Evolutionary conservation across 2,797 vertebrate genomes (phyloP).

Genomic region (Oophaga sylvatica): DNA sequence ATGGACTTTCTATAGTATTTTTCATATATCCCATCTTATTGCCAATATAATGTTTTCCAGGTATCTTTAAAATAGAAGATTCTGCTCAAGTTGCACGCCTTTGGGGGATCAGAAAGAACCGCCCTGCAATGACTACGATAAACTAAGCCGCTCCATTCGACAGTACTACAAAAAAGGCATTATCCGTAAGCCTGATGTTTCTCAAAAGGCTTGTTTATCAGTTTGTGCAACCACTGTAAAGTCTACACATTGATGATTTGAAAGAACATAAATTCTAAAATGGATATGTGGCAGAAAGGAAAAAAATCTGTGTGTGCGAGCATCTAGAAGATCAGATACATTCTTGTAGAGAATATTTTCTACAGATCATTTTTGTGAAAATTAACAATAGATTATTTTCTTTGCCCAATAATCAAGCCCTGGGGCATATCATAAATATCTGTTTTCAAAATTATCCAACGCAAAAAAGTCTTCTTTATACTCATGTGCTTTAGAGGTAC

Average conservation of each 20-base stretch:
- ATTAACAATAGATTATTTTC: not conserved
- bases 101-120: constrained; percentile 96
- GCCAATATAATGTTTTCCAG: constrained; percentile 68
- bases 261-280: not conserved
- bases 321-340: not conserved
- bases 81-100: constrained; percentile 95
- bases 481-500: constrained; percentile 32
- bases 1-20: not conserved
- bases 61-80: constrained; percentile 98
- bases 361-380: constrained; percentile 17
- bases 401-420: constrained; percentile 17
- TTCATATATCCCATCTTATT: not conserved
- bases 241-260: not conserved
- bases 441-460: constrained; percentile 7
- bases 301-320: not conserved
- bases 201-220: constrained; percentile 98
- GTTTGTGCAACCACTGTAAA: constrained; percentile 93
- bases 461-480: not conserved
- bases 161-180: constrained; percentile 99
- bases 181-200: constrained; percentile 95
- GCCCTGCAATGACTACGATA: constrained; percentile 99
- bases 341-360: constrained; percentile 3
- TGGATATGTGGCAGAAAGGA: too few species aligned
- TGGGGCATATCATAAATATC: not conserved
- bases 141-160: constrained; percentile 97